Evolutionary conservation across 2,113 vertebrate species (phyloP).

Genomic region (Sphaerodactylus townsendi): DNA sequence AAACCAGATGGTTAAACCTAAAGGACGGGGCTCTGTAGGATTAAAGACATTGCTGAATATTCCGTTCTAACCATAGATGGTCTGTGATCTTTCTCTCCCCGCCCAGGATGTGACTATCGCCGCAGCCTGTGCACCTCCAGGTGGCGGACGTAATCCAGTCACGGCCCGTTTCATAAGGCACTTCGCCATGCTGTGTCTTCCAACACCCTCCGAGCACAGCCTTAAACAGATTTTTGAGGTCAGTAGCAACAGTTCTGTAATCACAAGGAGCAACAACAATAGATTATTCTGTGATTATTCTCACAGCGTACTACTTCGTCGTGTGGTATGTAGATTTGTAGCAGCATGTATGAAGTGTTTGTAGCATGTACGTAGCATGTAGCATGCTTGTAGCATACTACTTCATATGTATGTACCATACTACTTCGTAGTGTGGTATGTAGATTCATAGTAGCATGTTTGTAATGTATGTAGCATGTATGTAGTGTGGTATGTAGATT

Average conservation of each 20-base stretch:
- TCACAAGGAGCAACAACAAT: not conserved
- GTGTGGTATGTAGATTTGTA: not conserved
- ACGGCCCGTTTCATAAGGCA: constrained; percentile 83
- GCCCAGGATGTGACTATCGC: constrained; percentile 81
- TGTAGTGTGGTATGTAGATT: too few relatives aligned
- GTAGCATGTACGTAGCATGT: too few relatives aligned
- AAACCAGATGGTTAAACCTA: not conserved
- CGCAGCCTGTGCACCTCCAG: constrained; percentile 83
- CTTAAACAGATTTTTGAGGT: constrained; percentile 89
- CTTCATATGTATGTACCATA: too few relatives aligned
- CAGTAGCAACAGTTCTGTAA: constrained; percentile 33
- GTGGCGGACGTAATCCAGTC: constrained; percentile 86
- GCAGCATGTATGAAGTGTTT: too few relatives aligned
- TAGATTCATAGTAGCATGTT: too few relatives aligned
- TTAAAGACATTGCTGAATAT: constrained; percentile 11
- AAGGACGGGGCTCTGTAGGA: not conserved
- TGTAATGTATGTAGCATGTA: too few relatives aligned
- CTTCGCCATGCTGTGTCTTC: constrained; percentile 86
- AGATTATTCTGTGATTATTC: not conserved
- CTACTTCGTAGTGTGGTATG: too few relatives aligned
- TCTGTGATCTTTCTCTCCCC: not conserved
- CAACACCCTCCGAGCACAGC: constrained; percentile 82
- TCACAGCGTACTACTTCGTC: not conserved
- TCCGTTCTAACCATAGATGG: constrained; percentile 32
- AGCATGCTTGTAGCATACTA: too few relatives aligned